Evolutionary conservation across 1,140 invertebrate species (phyloP).

Genomic region (Drosophila pallidifrons): DNA sequence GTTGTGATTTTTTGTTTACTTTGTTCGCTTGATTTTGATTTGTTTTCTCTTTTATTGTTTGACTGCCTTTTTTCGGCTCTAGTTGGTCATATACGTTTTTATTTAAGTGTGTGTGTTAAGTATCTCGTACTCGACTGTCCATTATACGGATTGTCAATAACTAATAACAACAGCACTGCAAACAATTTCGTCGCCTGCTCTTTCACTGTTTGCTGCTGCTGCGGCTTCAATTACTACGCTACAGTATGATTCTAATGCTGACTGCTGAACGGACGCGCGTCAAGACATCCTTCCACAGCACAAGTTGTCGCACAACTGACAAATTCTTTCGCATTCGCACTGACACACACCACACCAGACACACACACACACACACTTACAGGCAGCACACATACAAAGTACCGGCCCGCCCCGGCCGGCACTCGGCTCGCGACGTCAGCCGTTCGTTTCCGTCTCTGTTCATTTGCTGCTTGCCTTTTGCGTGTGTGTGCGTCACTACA

Average conservation of each 20-base stretch:
- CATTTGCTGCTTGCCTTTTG: constrained; percentile 42
- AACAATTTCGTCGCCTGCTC: constrained; percentile 18
- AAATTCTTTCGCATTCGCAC: constrained; percentile 67
- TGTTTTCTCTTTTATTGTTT: constrained; percentile 30
- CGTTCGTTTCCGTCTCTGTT: constrained; percentile 50
- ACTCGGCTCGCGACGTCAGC: constrained; percentile 59
- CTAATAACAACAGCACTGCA: constrained; percentile 22
- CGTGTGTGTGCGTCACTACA: constrained; percentile 30
- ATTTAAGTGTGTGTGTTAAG: neutral
- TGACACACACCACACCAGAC: constrained; percentile 23
- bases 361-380: neutral
- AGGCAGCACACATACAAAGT: neutral
- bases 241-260: neutral
- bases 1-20: constrained; percentile 38
- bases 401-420: constrained; percentile 24
- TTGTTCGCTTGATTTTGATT: constrained; percentile 21
- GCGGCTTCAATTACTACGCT: neutral
- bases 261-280: constrained; percentile 71
- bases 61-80: neutral
- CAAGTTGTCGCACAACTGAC: constrained; percentile 83
- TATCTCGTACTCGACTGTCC: constrained; percentile 13
- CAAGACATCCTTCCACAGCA: constrained; percentile 76
- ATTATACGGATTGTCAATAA: constrained; percentile 44
- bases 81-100: constrained; percentile 2
- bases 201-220: constrained; percentile 23